Conservation (phyloP, 2,113 vertebrate species). For the Tauraco erythrolophus region DNA sequence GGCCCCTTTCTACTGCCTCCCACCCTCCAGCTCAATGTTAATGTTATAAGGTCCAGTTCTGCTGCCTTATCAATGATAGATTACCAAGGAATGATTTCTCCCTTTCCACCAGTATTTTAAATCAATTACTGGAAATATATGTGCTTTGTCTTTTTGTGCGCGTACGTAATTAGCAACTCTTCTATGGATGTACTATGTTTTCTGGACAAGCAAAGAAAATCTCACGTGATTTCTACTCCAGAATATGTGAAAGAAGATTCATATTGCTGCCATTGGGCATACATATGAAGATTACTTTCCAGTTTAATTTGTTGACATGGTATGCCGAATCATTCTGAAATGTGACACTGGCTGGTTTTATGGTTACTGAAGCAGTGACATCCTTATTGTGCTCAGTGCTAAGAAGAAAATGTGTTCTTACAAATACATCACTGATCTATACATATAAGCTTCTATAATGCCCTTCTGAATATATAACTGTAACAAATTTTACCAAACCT, state of each 20-base stretch:
- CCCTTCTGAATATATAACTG: neutral
- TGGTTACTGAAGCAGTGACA: neutral
- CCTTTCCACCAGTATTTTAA: neutral
- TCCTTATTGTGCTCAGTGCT: neutral
- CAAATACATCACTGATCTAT: neutral
- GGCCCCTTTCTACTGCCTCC: neutral
- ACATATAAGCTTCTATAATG: neutral
- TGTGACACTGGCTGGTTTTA: neutral
- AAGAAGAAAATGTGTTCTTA: neutral
- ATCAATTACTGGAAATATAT: neutral
- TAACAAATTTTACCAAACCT: neutral
- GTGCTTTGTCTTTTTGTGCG: neutral
- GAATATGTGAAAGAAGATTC: neutral
- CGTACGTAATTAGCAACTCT: neutral
- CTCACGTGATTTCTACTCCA: neutral
- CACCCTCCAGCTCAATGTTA: accelerated
- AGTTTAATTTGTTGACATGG: neutral
- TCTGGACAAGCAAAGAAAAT: neutral
- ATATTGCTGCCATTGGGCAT: neutral
- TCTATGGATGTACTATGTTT: neutral
- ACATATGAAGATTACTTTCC: neutral
- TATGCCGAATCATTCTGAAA: neutral
- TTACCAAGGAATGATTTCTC: neutral
- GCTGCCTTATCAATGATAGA: neutral
- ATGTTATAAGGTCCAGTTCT: neutral